Percentiles rank a stretch among this genome's conserved stretches.
phyloP scores from a whole-genome alignment of 2,888 invertebrate genomes.

The Fissipunctia ypsillon region DNA sequence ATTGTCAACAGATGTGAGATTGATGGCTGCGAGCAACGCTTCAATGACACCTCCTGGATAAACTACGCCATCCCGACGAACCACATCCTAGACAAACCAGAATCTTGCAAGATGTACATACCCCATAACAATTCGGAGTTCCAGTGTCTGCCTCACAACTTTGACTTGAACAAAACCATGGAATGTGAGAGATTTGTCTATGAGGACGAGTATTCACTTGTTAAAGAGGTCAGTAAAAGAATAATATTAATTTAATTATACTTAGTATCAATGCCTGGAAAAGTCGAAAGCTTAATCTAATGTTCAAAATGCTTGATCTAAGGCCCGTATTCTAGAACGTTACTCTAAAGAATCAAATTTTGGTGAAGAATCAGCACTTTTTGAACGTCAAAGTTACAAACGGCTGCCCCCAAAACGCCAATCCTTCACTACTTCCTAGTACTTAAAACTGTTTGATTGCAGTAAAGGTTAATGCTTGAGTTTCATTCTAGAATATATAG shows the following conservation, averaged over 20 bases:
- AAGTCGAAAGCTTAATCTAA: constrained; percentile 4
- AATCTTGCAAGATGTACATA: constrained; percentile 77
- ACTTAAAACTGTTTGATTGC: neutral
- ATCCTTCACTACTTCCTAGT: neutral
- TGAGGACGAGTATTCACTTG: constrained; percentile 81
- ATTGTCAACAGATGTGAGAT: constrained; percentile 81
- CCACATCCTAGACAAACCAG: constrained; percentile 67
- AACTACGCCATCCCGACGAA: constrained; percentile 81
- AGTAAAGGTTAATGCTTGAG: neutral
- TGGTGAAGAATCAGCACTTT: neutral
- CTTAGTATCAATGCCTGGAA: neutral
- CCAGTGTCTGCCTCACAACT: constrained; percentile 78
- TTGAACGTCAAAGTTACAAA: neutral
- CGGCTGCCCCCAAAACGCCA: neutral
- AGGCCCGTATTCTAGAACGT: constrained; percentile 43
- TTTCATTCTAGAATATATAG: constrained; percentile 47
- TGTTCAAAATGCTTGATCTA: constrained; percentile 14
- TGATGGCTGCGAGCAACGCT: constrained; percentile 82
- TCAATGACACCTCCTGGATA: constrained; percentile 87
- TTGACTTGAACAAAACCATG: constrained; percentile 76
- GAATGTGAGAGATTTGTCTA: constrained; percentile 81
- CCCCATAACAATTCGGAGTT: constrained; percentile 70
- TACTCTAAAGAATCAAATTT: neutral
- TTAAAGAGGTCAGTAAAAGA: constrained; percentile 81
- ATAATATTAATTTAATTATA: neutral